phyloP scores from a whole-genome alignment of 1,140 invertebrate genomes.

The Macrocentrus cingulum region DNA sequence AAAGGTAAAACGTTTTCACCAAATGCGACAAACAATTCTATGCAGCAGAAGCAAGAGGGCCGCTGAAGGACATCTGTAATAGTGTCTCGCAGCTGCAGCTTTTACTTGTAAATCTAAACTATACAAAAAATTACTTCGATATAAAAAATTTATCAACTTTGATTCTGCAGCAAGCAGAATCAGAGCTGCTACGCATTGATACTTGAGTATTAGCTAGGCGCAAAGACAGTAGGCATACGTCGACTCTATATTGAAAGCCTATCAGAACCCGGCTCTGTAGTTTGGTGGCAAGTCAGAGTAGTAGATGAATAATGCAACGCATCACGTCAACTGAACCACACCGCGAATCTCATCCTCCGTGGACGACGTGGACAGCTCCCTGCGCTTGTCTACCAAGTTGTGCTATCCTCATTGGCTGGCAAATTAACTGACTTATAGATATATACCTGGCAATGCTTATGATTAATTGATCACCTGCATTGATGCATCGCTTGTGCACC shows the following conservation, averaged over 20 bases:
- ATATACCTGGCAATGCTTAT: neutral
- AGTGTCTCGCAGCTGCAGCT: no score
- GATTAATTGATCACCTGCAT: no score
- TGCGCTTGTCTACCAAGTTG: neutral
- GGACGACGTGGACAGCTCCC: conserved; percentile 33
- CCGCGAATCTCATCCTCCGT: conserved; percentile 49
- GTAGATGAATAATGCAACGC: conserved; percentile 55
- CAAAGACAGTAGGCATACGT: neutral
- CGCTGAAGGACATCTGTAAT: no score
- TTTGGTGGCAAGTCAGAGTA: conserved; percentile 32
- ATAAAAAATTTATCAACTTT: no score
- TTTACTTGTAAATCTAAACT: no score
- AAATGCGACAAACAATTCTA: no score
- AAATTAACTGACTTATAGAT: conserved; percentile 1
- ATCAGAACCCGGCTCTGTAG: conserved; percentile 37
- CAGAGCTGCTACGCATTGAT: no score
- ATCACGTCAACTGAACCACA: conserved; percentile 47
- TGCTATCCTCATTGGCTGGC: neutral
- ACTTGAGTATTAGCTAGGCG: conserved; percentile 10
- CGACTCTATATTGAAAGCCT: conserved; percentile 30
- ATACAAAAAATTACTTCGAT: no score
- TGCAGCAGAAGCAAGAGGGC: no score
- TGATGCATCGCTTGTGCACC: neutral
- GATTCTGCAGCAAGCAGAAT: no score
- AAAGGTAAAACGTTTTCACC: no score